Base-by-base conservation (phyloP, 2,113 vertebrate genomes). In the Pelecanoides urinatrix region DNA sequence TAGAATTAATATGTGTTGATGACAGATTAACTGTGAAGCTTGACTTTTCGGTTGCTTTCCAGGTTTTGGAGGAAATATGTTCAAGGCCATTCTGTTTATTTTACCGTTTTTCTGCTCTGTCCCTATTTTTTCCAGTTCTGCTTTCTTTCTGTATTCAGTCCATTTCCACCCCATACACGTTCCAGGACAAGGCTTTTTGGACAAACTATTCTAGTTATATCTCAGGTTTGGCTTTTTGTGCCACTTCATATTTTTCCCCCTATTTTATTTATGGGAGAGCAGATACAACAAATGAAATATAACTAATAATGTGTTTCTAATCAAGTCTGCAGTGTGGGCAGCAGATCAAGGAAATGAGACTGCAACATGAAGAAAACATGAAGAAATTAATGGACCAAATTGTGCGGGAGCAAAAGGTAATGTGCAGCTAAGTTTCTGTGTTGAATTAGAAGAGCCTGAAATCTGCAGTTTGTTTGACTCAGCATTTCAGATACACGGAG, bases 311-410 rank as follows among this genome's bases (percentile, higher is more conserved):
- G 12, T 93, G 71, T 97, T 96, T 95, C 77, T 96, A 62, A 96
- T 96, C 97, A 97, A 99, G 99, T 97, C 99, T 99, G 97, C 99
- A 99, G 98, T 99, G 99, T 97, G 99, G 98, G 74, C 99, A 99
- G 52, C 99, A 99, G 97, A 99, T 99, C 86, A 98, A 98, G 91
- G 99, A 99, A 84, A 98, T 99, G 91, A 99, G 98, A 94, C 97
- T 98, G 10, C 99, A 99, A 25, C 99, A 99, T 95, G 99, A 99
- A 97, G 99, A 99, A 94, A 98, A 96, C 90, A 98, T 98, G 78
- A 99, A 98, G 97, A 98, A 96, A 52, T 84, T 99, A 97, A 98
- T 98, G 96, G 98, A 98, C 92, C 97, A 98, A 55, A 68, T 98
- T 96, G 82, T 78, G n/a, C 97, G 77, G 90, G 97, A 98, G 38